A percentile compares a stretch with the other conserved stretches of the same genome.
Evolutionary conservation across 2,797 vertebrate species (phyloP).

Genomic region (Takifugu ocellatus): DNA sequence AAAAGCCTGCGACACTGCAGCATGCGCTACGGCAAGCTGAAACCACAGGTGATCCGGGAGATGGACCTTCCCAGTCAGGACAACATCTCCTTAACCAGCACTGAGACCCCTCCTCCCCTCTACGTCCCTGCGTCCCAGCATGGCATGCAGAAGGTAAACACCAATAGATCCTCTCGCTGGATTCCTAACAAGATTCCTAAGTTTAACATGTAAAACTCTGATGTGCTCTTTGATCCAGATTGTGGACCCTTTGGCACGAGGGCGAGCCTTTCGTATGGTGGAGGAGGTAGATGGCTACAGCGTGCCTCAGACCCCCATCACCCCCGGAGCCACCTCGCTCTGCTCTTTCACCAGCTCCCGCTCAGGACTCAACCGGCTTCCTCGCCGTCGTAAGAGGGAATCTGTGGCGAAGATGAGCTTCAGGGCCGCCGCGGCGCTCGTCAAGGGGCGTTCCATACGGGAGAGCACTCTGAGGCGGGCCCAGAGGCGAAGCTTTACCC

Average conservation of each 20-base stretch:
- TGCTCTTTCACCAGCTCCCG: slow-evolving; percentile 99
- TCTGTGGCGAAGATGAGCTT: slow-evolving; percentile 99
- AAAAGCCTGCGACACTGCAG: slow-evolving; percentile 98
- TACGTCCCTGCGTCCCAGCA: slow-evolving; percentile 90
- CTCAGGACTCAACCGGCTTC: slow-evolving; percentile 89
- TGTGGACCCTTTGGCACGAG: slow-evolving; percentile 92
- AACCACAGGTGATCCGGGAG: slow-evolving; percentile 93
- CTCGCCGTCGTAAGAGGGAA: slow-evolving; percentile 89
- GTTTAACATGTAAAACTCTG: too few relatives aligned
- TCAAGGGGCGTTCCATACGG: slow-evolving; percentile 90
- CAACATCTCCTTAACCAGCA: slow-evolving; percentile 94
- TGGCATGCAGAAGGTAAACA: slow-evolving; percentile 93
- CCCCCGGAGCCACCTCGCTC: slow-evolving; percentile 88
- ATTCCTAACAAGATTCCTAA: too few relatives aligned
- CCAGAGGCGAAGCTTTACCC: slow-evolving; percentile 92
- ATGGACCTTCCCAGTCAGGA: slow-evolving; percentile 98
- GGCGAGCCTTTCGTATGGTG: slow-evolving; percentile 91
- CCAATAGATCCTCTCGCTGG: background rate
- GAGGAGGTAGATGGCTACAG: slow-evolving; percentile 90
- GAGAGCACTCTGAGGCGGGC: slow-evolving; percentile 80
- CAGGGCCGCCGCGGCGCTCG: slow-evolving; percentile 88
- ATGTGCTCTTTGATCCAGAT: slow-evolving; percentile 74
- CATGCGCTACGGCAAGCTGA: slow-evolving; percentile 93
- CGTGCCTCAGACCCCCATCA: slow-evolving; percentile 89
- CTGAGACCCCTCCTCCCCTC: slow-evolving; percentile 93